Base-by-base conservation (phyloP, 1,140 invertebrate species). In the Pogonognathellus flavescens region DNA sequence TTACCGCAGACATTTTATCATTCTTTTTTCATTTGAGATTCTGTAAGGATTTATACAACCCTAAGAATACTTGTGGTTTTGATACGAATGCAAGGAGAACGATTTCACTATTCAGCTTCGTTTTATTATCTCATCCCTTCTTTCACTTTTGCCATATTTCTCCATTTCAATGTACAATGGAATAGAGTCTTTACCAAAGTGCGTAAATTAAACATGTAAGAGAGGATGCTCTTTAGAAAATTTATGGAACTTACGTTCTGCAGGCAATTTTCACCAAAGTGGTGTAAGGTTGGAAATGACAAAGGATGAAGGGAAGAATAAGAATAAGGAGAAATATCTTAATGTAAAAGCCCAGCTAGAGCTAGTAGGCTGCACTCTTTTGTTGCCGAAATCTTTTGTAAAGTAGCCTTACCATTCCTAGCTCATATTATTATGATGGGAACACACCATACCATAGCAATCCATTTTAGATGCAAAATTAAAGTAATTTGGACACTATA, bases 261-360 rank as follows among this genome's bases (percentile, higher is more conserved):
- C 22, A 66, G 62, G 62, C 62, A 66, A 66, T 66, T 66, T 66
- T 66, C 10, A 6, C 22, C 22, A 66, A 25, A 66, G 22, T 66
- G 22, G 20, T 16, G 53, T 55, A 20, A 13, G 55, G 57, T 3
- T 53, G 9, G 22, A 5, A 82, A 82, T 59, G 50, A 59, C 81
- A 82, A 55, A 57, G 55, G 81, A 18, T 41, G 16, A 82, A 82
- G 18, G 53, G 81, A 41, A 59, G 81, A 59, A 82, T 82, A 82
- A 82, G 55, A 57, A 41, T 6, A 41, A 41, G 31, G 31, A 41
- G 31, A 41, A 41, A 41, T 41, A 41, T 41, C 31, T 41, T 41
- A 41, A 41, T 41, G 31, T 41, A 41, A 41, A 41, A 41, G 31
- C 31, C 6, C 31, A 41, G 31, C 31, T 41, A 41, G 2, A 41